Evolutionary conservation across 2,888 invertebrate species (phyloP), one percentile per base, ranked within the genome.

Genomic region (Hydroisotoma schaefferi): DNA sequence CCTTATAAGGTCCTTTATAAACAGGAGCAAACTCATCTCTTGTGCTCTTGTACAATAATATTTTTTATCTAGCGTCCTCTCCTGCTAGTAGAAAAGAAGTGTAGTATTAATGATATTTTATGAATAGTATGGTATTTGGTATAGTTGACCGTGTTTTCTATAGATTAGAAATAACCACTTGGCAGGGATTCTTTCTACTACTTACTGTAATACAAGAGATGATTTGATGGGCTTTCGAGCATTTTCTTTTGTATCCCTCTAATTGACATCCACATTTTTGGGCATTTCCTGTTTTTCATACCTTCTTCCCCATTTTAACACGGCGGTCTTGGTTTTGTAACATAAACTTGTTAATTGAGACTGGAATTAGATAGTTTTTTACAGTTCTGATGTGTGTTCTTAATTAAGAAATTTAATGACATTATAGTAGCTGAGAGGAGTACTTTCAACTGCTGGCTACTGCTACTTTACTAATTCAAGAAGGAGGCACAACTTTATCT

Each of bases 331-430:
- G 44, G 54, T 55, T 49, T 54, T 55, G 55, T 59, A 58, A 38
- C 46, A 47, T 56, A 33, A 57, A 63, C 59, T 63, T 59, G 63
- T 59, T 63, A 63, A 63, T 63, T 63, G 63, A 27, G 52, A 52
- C 18, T 52, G 52, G 52, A 52, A 52, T 52, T 52, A 52, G 52
- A 27, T 22, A 37, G n/a, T 52, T 33, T 46, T 28, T n/a, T n/a
- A n/a, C 33, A 47, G n/a, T n/a, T n/a, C n/a, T n/a, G n/a, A n/a
- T n/a, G n/a, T n/a, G n/a, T n/a, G n/a, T n/a, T n/a, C n/a, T n/a
- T n/a, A n/a, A n/a, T n/a, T n/a, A n/a, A n/a, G n/a, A n/a, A n/a
- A n/a, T n/a, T n/a, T n/a, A n/a, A n/a, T n/a, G n/a, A n/a, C n/a
- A n/a, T n/a, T n/a, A n/a, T n/a, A n/a, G n/a, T n/a, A n/a, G n/a